These are phyloP conservation scores for Dicentrarchus labrax DNA, from an alignment of 2,113 vertebrate genomes.

Conservation along the genomic window DNA sequence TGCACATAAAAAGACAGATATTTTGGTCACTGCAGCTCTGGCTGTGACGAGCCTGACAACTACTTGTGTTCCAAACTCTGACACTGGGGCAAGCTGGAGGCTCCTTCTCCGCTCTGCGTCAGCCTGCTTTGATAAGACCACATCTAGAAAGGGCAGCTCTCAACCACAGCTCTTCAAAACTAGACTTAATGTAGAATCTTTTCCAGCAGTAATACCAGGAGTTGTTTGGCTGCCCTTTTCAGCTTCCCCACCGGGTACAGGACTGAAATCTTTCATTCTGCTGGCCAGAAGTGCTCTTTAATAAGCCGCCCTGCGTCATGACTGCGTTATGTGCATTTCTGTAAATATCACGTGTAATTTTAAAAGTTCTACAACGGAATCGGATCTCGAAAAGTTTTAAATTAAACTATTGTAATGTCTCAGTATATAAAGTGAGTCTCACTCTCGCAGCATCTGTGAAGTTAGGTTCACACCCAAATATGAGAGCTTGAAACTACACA, in stretches of 20 bases:
- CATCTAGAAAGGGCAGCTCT: constrained; percentile 70
- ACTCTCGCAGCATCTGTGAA: not conserved
- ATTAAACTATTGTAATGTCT: not conserved
- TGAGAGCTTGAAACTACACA: not conserved
- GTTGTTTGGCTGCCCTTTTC: constrained; percentile 76
- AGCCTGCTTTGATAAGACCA: constrained; percentile 67
- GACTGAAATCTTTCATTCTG: constrained; percentile 34
- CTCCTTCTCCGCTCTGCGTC: constrained; percentile 42
- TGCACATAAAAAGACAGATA: constrained; percentile 36
- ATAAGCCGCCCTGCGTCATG: not conserved
- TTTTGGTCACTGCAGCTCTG: constrained; percentile 51
- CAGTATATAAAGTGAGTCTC: not conserved
- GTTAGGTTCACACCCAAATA: not conserved
- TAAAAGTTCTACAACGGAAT: constrained; percentile 38
- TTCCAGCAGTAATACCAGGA: constrained; percentile 43
- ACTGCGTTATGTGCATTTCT: constrained; percentile 20
- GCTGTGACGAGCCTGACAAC: constrained; percentile 51
- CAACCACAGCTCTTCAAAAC: constrained; percentile 29
- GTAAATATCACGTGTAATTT: constrained; percentile 47
- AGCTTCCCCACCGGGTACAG: constrained; percentile 28
- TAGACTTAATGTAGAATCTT: constrained; percentile 45
- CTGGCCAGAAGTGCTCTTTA: constrained; percentile 44
- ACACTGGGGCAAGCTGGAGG: constrained; percentile 51
- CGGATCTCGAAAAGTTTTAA: not conserved
- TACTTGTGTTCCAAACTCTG: constrained; percentile 39